A percentile compares a stretch with the other conserved stretches of the same genome.
These are phyloP conservation scores for Caenorhabditis sulstoni DNA, from an alignment of 2,888 invertebrate species.

Conservation along the genomic window DNA sequence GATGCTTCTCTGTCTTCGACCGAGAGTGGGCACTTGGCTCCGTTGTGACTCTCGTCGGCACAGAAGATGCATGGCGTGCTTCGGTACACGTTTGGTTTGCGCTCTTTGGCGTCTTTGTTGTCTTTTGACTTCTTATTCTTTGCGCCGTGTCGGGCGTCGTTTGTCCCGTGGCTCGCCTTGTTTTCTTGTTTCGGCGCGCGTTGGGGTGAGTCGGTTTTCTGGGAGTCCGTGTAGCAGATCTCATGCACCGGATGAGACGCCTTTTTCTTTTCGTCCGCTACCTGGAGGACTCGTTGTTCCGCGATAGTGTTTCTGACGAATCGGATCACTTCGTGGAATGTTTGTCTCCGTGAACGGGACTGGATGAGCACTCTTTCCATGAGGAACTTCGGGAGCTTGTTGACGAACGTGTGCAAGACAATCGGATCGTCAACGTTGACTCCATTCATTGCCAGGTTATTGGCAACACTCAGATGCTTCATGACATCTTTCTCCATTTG, in stretches of 20 bases:
- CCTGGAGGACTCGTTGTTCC: not conserved
- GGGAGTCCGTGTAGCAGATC: no score
- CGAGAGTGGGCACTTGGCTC: not conserved
- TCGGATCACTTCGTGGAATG: constrained; percentile 1
- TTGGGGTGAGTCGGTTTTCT: no score
- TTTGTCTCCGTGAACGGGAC: not conserved
- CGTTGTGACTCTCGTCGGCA: not conserved
- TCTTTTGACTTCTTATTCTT: not conserved
- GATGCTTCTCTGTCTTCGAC: not conserved
- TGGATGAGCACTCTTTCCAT: not conserved
- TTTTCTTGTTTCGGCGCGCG: no score
- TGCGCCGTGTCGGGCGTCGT: not conserved
- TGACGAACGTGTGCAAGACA: not conserved
- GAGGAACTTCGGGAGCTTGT: constrained; percentile 12
- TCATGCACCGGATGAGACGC: no score
- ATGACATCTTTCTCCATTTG: constrained; percentile 20
- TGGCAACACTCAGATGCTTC: constrained; percentile 5
- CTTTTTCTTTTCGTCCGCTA: not conserved
- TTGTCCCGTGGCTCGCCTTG: no score
- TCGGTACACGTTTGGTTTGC: not conserved
- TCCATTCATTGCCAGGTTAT: not conserved
- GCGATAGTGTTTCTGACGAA: not conserved
- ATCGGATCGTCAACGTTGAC: not conserved
- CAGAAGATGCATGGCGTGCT: not conserved
- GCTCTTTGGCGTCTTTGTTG: not conserved